A percentile compares a stretch with the other conserved stretches of the same genome.
Evolutionary conservation across 2,888 invertebrate genomes (phyloP).

Genomic region (Pheosia tremula): DNA sequence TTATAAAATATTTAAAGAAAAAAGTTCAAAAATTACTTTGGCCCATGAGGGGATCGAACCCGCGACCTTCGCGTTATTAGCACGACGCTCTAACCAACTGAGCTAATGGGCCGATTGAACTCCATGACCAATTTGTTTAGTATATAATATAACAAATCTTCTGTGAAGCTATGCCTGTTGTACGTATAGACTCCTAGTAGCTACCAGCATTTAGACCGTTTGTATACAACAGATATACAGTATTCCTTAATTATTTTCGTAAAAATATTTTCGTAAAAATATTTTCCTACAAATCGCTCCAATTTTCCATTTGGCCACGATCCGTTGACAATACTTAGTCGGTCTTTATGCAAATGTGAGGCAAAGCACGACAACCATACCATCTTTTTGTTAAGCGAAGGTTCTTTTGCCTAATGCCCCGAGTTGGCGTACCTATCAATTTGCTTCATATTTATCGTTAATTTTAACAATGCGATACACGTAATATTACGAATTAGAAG

Average conservation of each 20-base stretch:
- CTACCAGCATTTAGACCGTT: no score
- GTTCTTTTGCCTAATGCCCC: conserved; percentile 42
- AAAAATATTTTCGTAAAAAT: no score
- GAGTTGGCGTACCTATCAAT: conserved; percentile 42
- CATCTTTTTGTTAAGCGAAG: conserved; percentile 28
- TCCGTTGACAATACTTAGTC: conserved; percentile 59
- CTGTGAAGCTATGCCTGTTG: no score
- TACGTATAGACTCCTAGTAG: no score
- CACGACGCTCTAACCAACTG: conserved; percentile 9
- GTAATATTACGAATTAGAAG: conserved; percentile 5
- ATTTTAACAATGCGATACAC: conserved; percentile 11
- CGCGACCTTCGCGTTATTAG: conserved; percentile 9
- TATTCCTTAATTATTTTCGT: no score
- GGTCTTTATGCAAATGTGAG: conserved; percentile 75
- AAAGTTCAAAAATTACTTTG: not conserved
- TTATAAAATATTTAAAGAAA: not conserved
- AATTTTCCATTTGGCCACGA: conserved; percentile 33
- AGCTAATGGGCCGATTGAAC: conserved; percentile 3
- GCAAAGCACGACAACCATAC: conserved; percentile 67
- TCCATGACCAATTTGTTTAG: no score
- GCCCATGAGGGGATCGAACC: conserved; percentile 6
- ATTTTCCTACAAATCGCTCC: not conserved
- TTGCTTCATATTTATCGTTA: conserved; percentile 24
- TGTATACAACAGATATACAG: no score
- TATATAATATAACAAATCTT: no score